Base-by-base conservation (phyloP, 1,140 invertebrate genomes). In the Brachionus sp. region DNA sequence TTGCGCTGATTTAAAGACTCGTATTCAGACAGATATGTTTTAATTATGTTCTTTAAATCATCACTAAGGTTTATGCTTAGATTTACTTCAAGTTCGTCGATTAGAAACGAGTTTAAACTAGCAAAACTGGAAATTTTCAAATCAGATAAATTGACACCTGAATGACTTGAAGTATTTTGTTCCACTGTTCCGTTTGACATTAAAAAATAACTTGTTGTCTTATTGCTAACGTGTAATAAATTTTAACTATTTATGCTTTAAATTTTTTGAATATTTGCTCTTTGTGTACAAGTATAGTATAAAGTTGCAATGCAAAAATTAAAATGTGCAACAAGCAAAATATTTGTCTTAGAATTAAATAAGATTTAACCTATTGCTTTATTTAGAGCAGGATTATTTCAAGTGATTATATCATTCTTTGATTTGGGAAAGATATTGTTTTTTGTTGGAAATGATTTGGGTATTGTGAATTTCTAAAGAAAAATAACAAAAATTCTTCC, bases 21-120 rank as follows among this genome's bases (percentile, higher is more conserved):
- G 42, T 75, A 75, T 10, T 75, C 70, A 39, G 12, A 19, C 0
- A 70, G 16, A 19, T 70, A 39, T 39, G 66, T 42, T 39, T 70
- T 75, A 10, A 75, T 75, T 44, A 75, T 25, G 44, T 75, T 75
- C 29, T 75, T 75, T 5, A 75, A 39, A n/a, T 75, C 70, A 46
- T 75, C 70, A 39, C 70, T 75, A 19, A 75, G 25, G 39, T 75
- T 75, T 0, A 75, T 75, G 42, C 42, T 75, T 3, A 75, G 44
- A 50, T 75, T 75, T 2, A 25, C 37, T 46, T 75, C 70, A 10
- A 75, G 39, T 25, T 75, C 70, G 39, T 46, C 42, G 3, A 75
- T 75, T 75, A 75, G 39, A 46, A 70, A 70, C 37, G 66, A 37
- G 35, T 70, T 70, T 39, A 70, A 70, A 10, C 16, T 70, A 1